Conservation (phyloP, 2,797 vertebrate species). For the Catostomus latipinnis region DNA sequence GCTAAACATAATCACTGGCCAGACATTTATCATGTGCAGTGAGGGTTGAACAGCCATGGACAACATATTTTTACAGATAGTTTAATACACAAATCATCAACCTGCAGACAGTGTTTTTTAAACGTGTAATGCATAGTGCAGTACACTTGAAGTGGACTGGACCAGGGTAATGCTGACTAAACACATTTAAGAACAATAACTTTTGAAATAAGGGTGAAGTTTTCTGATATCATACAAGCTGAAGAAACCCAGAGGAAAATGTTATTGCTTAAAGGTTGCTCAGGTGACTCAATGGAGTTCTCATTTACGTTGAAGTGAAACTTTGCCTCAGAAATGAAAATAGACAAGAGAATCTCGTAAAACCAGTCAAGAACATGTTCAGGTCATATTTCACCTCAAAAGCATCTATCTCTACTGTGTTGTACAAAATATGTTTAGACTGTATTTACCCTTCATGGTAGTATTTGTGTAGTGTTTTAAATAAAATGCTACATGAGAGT, state of each 20-base stretch:
- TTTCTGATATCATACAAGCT: background rate
- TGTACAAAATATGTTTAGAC: too few species aligned
- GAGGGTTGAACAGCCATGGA: background rate
- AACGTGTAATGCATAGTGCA: conserved; percentile 10
- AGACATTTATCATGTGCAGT: conserved; percentile 35
- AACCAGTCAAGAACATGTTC: background rate
- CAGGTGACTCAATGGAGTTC: background rate
- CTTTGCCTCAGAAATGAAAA: background rate
- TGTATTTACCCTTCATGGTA: too few species aligned
- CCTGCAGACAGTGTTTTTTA: conserved; percentile 23
- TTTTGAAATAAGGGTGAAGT: conserved; percentile 13
- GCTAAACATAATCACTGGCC: conserved; percentile 22
- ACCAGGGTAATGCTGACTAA: conserved; percentile 21
- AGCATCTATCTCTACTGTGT: too few species aligned
- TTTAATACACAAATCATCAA: conserved; percentile 38
- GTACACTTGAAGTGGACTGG: background rate
- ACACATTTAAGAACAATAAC: conserved; percentile 36
- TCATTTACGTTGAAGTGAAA: background rate
- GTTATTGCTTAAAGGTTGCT: background rate
- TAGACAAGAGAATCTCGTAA: background rate
- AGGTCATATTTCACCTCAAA: background rate
- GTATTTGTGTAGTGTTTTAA: too few species aligned
- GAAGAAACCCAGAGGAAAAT: conserved; percentile 18
- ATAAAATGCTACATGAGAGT: too few species aligned
- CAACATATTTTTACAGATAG: conserved; percentile 6